Percentiles rank a stretch among this genome's conserved stretches.
These are phyloP conservation scores for Eriosoma lanigerum DNA, from an alignment of 1,140 invertebrate genomes.

Conservation along the genomic window DNA sequence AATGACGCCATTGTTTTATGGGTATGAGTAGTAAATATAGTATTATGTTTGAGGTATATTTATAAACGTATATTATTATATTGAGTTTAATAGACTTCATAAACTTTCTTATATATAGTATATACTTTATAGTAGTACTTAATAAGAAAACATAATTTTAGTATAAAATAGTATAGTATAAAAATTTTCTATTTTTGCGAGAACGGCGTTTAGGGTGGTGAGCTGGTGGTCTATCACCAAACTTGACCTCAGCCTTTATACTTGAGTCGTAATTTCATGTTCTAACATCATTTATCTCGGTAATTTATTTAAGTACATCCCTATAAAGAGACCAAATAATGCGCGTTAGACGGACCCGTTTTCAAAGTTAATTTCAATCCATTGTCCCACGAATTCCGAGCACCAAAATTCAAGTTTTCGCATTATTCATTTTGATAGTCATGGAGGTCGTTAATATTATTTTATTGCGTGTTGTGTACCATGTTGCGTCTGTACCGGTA, in stretches of 20 bases:
- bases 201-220: no score
- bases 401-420: conserved; percentile 28
- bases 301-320: conserved; percentile 17
- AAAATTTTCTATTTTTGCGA: no score
- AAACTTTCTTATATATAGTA: no score
- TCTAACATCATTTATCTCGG: conserved; percentile 9
- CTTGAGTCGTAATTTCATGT: conserved; percentile 14
- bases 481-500: conserved; percentile 28
- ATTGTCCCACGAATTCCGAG: conserved; percentile 10
- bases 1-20: no score
- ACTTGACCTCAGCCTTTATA: conserved; percentile 32
- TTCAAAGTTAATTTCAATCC: conserved; percentile 30
- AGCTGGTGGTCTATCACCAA: background rate
- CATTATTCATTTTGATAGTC: conserved; percentile 41
- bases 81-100: no score
- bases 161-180: no score
- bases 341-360: conserved; percentile 19
- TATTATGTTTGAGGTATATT: no score
- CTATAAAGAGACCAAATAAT: conserved; percentile 36
- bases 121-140: no score
- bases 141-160: no score
- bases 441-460: conserved; percentile 36
- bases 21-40: no score
- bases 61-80: no score
- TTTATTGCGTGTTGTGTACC: conserved; percentile 38